phyloP scores from a whole-genome alignment of 2,888 invertebrate genomes.

The Brachycybe producta region DNA sequence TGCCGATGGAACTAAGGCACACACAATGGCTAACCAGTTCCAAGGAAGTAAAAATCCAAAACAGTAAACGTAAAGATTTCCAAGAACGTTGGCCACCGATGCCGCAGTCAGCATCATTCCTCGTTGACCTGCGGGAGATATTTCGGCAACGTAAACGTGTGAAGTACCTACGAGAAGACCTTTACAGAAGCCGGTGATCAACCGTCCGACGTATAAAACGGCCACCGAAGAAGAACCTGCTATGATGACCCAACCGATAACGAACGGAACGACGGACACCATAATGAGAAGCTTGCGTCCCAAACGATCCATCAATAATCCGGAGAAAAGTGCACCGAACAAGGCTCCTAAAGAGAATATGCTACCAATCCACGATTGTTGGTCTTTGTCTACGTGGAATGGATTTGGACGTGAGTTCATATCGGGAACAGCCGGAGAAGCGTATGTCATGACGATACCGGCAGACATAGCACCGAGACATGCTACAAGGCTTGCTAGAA shows the following conservation, averaged over 20 bases:
- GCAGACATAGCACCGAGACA: slow-evolving; percentile 3
- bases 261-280: slow-evolving; percentile 25
- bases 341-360: background rate
- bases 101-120: slow-evolving; percentile 64
- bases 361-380: slow-evolving; percentile 8
- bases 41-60: slow-evolving; percentile 67
- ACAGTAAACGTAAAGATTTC: slow-evolving; percentile 44
- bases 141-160: slow-evolving; percentile 87
- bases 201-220: slow-evolving; percentile 65
- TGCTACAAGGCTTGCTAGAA: slow-evolving; percentile 2
- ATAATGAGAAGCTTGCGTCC: slow-evolving; percentile 10
- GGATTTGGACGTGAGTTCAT: background rate
- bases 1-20: slow-evolving; percentile 53
- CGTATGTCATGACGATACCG: background rate
- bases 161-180: slow-evolving; percentile 73
- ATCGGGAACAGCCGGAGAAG: slow-evolving; percentile 4
- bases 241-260: slow-evolving; percentile 62
- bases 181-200: slow-evolving; percentile 72
- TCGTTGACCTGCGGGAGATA: slow-evolving; percentile 78
- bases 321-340: background rate
- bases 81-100: background rate
- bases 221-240: slow-evolving; percentile 56
- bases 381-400: background rate
- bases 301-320: background rate
- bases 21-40: slow-evolving; percentile 65